These are phyloP conservation scores for Melanotaenia trifasciata DNA, from an alignment of 2,797 vertebrate species.

Conservation along the genomic window DNA sequence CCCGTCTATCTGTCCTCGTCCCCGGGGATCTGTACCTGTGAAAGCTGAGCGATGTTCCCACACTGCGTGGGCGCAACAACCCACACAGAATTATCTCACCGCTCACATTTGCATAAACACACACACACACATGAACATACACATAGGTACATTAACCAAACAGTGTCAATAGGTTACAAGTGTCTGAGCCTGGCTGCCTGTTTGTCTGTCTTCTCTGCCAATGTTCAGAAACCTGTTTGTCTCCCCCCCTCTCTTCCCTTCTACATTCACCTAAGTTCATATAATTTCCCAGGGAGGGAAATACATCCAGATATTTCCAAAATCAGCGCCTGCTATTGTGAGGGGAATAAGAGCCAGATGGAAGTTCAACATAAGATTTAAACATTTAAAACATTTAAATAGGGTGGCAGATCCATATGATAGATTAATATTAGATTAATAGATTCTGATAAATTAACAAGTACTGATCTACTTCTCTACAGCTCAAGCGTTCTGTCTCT, in stretches of 20 bases:
- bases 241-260: conserved; percentile 17
- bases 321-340: conserved; percentile 36
- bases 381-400: conserved; percentile 55
- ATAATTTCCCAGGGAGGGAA: conserved; percentile 40
- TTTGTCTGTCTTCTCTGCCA: conserved; percentile 35
- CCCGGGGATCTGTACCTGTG: conserved; percentile 71
- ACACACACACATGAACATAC: conserved; percentile 19
- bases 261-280: conserved; percentile 23
- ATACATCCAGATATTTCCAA: conserved; percentile 48
- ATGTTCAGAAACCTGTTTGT: conserved; percentile 53
- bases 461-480: conserved; percentile 33
- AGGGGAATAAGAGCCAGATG: conserved; percentile 40
- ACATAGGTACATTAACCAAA: conserved; percentile 34
- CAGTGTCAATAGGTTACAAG: conserved; percentile 45
- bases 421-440: conserved; percentile 51
- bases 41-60: conserved; percentile 72
- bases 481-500: conserved; percentile 17
- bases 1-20: conserved; percentile 61
- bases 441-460: conserved; percentile 48
- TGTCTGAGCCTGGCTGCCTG: conserved; percentile 48
- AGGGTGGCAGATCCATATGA: conserved; percentile 36
- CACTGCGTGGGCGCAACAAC: conserved; percentile 60
- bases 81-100: conserved; percentile 68
- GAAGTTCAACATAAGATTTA: conserved; percentile 55
- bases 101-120: conserved; percentile 59